These are phyloP conservation scores for Dendrocopos noguchii DNA, from an alignment of 2,113 vertebrate species.

Conservation along the genomic window DNA sequence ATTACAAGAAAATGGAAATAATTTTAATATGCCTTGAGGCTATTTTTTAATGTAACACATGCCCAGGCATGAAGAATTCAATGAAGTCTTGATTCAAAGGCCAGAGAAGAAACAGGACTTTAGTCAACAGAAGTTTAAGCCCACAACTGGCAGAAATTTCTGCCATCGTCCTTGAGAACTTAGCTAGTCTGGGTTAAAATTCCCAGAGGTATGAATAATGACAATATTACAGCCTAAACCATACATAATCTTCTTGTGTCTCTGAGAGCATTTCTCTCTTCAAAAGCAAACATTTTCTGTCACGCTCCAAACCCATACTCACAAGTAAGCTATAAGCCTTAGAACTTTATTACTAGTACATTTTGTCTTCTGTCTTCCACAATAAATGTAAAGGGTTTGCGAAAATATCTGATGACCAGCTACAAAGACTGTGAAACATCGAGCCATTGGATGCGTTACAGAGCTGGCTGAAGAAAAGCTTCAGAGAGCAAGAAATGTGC, in stretches of 20 bases:
- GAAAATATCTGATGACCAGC: not conserved
- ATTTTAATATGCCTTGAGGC: not conserved
- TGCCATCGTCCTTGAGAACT: not conserved
- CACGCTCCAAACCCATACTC: not conserved
- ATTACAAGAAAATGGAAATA: not conserved
- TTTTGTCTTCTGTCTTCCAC: not conserved
- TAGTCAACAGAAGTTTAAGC: not conserved
- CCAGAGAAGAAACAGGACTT: not conserved
- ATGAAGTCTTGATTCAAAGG: not conserved
- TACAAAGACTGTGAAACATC: not conserved
- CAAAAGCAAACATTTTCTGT: not conserved
- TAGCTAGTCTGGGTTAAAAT: not conserved
- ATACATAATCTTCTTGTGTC: not conserved
- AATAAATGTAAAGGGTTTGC: not conserved
- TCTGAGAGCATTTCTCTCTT: not conserved
- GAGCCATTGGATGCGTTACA: not conserved
- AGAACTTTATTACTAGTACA: not conserved
- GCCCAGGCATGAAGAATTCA: not conserved
- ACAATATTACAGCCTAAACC: not conserved
- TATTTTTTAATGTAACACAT: not conserved
- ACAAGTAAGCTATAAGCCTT: not conserved
- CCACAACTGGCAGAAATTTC: not conserved
- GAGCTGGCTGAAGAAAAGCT: slow-evolving; percentile 5
- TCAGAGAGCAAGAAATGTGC: slow-evolving; percentile 21
- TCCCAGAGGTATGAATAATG: slow-evolving; percentile 16